Base-by-base conservation (phyloP, 1,140 invertebrate species). In the Drosophila kikkawai region DNA sequence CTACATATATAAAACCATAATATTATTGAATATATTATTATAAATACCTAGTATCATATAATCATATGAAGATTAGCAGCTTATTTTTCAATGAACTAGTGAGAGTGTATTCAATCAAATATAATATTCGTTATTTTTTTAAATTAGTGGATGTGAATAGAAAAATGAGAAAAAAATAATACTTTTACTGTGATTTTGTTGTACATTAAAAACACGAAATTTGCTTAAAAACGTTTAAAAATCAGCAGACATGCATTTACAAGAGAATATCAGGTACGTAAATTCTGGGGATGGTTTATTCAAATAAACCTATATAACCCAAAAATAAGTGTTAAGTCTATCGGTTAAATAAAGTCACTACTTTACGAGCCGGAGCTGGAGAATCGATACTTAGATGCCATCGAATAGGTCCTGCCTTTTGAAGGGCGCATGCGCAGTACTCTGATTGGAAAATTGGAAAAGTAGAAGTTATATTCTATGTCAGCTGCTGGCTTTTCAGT, bases 221-320 rank as follows among this genome's bases (percentile, higher is more conserved):
- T 60, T 42, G 15, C 4, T 22, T 3, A n/a, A 12, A 26, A 29
- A 19, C 64, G 15, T 19, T 22, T 29, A 41, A 22, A 32, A 13
- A 41, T 22, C 26, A 65, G n/a, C 7, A 15, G 19, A 26, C 41
- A 85, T 85, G 82, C 82, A 85, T 85, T 85, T 85, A 85, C 82
- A 81, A 39, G 82, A 85, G 12, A 59, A 51, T 36, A 45, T 75
- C 19, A 86, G 60, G 82, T 86, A 69, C 69, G 75, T 70, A 37
- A 37, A 17, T 36, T 17, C 17, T 56, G 17, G 7, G 2, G 17
- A 55, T 26, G 13, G 22, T 17, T 59, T 19, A 26, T 61, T 44
- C 5, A 37, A 34, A 26, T 36, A 26, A 39, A 37, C 0, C 50
- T n/a, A 22, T 8, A 44, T 50, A 55, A 41, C 2, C 17, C 7